A percentile compares a stretch with the other conserved stretches of the same genome.
Evolutionary conservation across 2,888 invertebrate species (phyloP).

Genomic region (Stenichneumon culpator): DNA sequence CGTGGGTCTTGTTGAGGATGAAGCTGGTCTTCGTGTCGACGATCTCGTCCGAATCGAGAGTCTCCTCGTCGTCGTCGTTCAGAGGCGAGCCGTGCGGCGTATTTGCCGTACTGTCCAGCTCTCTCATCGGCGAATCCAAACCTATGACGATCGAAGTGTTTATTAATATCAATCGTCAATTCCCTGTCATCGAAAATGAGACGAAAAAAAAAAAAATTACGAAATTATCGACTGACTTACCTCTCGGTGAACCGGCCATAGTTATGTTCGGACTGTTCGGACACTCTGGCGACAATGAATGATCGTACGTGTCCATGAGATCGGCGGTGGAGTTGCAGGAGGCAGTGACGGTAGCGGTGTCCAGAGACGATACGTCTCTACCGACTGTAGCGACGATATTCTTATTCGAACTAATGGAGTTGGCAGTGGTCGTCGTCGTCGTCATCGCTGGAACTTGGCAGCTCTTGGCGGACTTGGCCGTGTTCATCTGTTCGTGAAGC

Average conservation of each 20-base stretch:
- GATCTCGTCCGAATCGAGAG: slow-evolving; percentile 81
- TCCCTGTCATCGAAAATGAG: not conserved
- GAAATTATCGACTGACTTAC: slow-evolving; percentile 68
- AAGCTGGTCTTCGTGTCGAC: slow-evolving; percentile 79
- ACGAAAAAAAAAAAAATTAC: not conserved
- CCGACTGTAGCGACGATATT: slow-evolving; percentile 72
- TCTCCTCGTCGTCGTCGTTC: slow-evolving; percentile 78
- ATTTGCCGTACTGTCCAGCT: slow-evolving; percentile 82
- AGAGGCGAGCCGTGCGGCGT: slow-evolving; percentile 80
- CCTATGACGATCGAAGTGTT: slow-evolving; percentile 44
- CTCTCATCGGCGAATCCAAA: slow-evolving; percentile 79
- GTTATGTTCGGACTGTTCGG: slow-evolving; percentile 82
- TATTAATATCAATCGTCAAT: not conserved
- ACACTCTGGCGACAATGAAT: slow-evolving; percentile 79
- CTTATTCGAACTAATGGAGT: slow-evolving; percentile 76
- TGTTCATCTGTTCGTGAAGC: slow-evolving; percentile 88
- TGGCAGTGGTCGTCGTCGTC: slow-evolving; percentile 79
- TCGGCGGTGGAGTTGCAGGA: slow-evolving; percentile 75
- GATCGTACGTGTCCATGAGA: slow-evolving; percentile 79
- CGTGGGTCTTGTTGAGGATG: slow-evolving; percentile 80
- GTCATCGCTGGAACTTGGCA: slow-evolving; percentile 76
- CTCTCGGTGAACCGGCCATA: slow-evolving; percentile 83
- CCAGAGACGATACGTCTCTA: slow-evolving; percentile 72
- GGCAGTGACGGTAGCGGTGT: slow-evolving; percentile 76
- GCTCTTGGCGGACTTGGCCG: slow-evolving; percentile 81